These are phyloP conservation scores for Yponomeuta sedellus DNA, from an alignment of 2,888 invertebrate species.

Conservation along the genomic window DNA sequence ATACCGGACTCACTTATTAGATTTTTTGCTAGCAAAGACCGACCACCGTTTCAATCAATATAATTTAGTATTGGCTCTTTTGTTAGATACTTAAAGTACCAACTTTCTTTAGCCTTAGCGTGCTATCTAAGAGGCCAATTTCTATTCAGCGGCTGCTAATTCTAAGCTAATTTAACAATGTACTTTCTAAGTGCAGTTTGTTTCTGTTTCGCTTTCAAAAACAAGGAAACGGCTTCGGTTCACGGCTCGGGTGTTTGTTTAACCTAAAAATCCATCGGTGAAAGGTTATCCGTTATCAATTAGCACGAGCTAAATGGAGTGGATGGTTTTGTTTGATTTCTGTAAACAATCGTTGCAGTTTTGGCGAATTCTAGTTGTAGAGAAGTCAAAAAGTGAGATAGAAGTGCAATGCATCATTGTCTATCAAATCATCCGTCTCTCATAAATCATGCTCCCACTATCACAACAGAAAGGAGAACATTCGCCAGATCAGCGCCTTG, in stretches of 20 bases:
- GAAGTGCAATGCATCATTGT: neutral
- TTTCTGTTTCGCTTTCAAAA: conserved; percentile 24
- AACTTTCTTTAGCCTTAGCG: neutral
- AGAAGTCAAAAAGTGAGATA: neutral
- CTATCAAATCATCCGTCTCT: neutral
- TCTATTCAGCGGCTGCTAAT: conserved; percentile 1
- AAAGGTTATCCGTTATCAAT: conserved; percentile 55
- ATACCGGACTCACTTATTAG: too few species aligned
- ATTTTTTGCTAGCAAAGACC: too few species aligned
- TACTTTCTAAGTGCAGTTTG: conserved; percentile 8
- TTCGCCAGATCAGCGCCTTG: too few species aligned
- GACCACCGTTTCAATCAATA: too few species aligned
- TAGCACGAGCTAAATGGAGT: conserved; percentile 41
- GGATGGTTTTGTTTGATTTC: conserved; percentile 35
- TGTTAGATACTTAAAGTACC: neutral
- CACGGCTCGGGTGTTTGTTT: conserved; percentile 33
- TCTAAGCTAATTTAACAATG: conserved; percentile 3
- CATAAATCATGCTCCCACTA: neutral
- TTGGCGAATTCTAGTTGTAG: neutral
- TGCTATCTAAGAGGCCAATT: neutral
- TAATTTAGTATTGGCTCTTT: too few species aligned
- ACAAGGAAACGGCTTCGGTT: conserved; percentile 32
- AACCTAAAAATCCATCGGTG: conserved; percentile 46
- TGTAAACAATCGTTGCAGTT: conserved; percentile 17
- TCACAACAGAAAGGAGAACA: neutral